phyloP scores from a whole-genome alignment of 2,797 vertebrate genomes.

The Falco cherrug region DNA sequence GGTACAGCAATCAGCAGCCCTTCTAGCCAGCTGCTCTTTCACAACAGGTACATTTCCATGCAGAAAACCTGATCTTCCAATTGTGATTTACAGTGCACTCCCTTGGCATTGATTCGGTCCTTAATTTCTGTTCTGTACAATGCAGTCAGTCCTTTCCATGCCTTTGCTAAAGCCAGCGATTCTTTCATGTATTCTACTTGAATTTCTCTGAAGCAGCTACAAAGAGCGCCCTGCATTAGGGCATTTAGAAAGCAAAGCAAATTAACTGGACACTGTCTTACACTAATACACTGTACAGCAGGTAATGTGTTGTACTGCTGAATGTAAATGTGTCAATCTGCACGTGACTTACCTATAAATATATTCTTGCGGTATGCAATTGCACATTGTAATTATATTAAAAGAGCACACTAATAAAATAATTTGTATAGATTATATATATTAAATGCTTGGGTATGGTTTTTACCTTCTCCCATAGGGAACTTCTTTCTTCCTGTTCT shows the following conservation, averaged over 20 bases:
- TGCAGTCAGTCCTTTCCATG: slow-evolving; percentile 43
- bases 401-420: slow-evolving; percentile 89
- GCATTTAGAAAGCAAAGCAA: slow-evolving; percentile 47
- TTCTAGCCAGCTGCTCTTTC: slow-evolving; percentile 51
- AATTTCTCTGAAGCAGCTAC: slow-evolving; percentile 77
- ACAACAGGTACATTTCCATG: slow-evolving; percentile 34
- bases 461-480: slow-evolving; percentile 79
- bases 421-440: slow-evolving; percentile 87
- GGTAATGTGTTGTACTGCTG: slow-evolving; percentile 64
- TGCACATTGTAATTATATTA: slow-evolving; percentile 89
- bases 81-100: background rate
- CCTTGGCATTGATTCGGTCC: slow-evolving; percentile 18
- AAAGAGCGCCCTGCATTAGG: slow-evolving; percentile 57
- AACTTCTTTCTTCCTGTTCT: slow-evolving; percentile 76
- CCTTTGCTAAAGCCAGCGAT: slow-evolving; percentile 71
- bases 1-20: slow-evolving; percentile 40
- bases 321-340: slow-evolving; percentile 73
- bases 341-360: slow-evolving; percentile 75
- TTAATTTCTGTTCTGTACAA: slow-evolving; percentile 31
- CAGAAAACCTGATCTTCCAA: slow-evolving; percentile 27
- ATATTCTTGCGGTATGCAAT: slow-evolving; percentile 82
- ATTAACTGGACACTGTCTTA: slow-evolving; percentile 55
- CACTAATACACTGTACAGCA: slow-evolving; percentile 57
- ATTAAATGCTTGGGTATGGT: slow-evolving; percentile 79
- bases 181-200: slow-evolving; percentile 72